Evolutionary conservation across 2,888 invertebrate species (phyloP).

Genomic region (Gandaritis pyraliata): DNA sequence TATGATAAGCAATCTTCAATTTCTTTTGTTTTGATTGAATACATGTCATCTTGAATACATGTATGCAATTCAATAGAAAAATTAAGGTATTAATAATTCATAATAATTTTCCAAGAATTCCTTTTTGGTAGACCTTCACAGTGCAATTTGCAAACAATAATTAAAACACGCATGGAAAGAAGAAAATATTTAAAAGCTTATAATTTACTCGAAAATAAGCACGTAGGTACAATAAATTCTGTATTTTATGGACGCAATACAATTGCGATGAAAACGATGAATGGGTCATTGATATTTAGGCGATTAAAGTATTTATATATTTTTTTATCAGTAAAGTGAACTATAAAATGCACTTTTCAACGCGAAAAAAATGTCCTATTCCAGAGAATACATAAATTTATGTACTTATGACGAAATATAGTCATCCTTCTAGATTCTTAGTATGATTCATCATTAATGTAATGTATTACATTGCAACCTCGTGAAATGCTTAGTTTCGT

Average conservation of each 20-base stretch:
- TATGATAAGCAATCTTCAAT: slow-evolving; percentile 12
- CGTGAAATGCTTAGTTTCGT: slow-evolving; percentile 9
- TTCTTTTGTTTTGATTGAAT: background rate
- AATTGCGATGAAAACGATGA: slow-evolving; percentile 21
- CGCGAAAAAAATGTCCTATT: background rate
- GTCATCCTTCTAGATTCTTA: background rate
- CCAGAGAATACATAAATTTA: background rate
- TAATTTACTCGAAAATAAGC: slow-evolving; percentile 25
- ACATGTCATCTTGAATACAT: no score
- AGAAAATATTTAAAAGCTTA: slow-evolving; percentile 29
- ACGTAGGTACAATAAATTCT: slow-evolving; percentile 22
- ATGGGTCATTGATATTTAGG: slow-evolving; percentile 35
- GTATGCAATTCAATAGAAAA: slow-evolving; percentile 4
- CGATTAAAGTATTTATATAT: background rate
- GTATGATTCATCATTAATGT: slow-evolving; percentile 35
- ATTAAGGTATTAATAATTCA: slow-evolving; percentile 2
- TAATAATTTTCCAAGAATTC: slow-evolving; percentile 8
- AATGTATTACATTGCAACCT: slow-evolving; percentile 2
- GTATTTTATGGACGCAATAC: slow-evolving; percentile 19
- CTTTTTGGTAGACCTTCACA: slow-evolving; percentile 12
- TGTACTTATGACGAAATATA: background rate
- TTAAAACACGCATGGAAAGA: slow-evolving; percentile 35
- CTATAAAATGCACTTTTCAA: background rate
- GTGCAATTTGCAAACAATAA: slow-evolving; percentile 27
- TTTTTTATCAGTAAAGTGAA: background rate